phyloP scores from a whole-genome alignment of 2,888 invertebrate species.

The Dolichopus griseipennis region DNA sequence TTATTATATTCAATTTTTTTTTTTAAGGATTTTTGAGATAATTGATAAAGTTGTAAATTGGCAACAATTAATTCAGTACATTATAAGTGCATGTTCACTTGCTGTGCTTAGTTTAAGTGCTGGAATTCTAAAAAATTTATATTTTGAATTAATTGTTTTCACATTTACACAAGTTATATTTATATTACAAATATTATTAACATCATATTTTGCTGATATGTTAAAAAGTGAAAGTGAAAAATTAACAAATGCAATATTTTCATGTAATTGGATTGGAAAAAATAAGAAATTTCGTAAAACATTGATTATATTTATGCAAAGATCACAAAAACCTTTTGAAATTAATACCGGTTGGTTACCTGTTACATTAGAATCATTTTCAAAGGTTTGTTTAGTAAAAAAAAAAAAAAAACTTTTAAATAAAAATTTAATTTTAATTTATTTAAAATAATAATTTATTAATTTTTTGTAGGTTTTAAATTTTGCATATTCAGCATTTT shows the following conservation, averaged over 20 bases:
- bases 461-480: slow-evolving; percentile 8
- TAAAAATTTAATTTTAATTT: background rate
- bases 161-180: background rate
- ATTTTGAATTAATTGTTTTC: background rate
- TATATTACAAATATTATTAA: slow-evolving; percentile 7
- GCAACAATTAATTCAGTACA: background rate
- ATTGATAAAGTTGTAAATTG: background rate
- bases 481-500: slow-evolving; percentile 7
- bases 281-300: slow-evolving; percentile 24
- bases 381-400: slow-evolving; percentile 20
- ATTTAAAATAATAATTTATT: background rate
- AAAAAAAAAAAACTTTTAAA: background rate
- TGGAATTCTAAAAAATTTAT: too few species aligned
- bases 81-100: background rate
- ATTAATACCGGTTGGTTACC: slow-evolving; percentile 28
- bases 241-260: slow-evolving; percentile 27
- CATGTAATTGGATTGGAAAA: slow-evolving; percentile 28
- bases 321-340: slow-evolving; percentile 24
- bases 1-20: background rate
- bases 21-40: background rate
- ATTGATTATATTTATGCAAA: slow-evolving; percentile 30
- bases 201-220: slow-evolving; percentile 25
- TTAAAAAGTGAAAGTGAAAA: slow-evolving; percentile 23
- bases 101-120: background rate
- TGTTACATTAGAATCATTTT: slow-evolving; percentile 27